phyloP scores from a whole-genome alignment of 2,113 vertebrate genomes.

The Oreochromis spilurus region DNA sequence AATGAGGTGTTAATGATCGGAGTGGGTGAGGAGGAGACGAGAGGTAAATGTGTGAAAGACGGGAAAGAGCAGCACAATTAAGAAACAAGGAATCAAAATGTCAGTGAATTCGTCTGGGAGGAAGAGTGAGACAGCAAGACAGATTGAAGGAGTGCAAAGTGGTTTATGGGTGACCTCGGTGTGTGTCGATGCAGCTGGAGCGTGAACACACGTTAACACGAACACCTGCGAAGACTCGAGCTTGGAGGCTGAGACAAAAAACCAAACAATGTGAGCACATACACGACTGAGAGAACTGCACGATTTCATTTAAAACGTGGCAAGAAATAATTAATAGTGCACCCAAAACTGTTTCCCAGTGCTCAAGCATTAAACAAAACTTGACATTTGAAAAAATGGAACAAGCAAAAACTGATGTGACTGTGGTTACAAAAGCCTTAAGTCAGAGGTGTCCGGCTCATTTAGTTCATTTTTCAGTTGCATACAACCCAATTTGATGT shows the following conservation, averaged over 20 bases:
- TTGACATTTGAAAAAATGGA: background rate
- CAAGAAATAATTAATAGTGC: background rate
- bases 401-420: background rate
- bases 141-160: constrained; percentile 14
- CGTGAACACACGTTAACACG: background rate
- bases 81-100: constrained; percentile 40
- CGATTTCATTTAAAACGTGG: background rate
- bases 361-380: background rate
- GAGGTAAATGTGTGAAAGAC: background rate
- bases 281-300: background rate
- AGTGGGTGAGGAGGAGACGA: background rate
- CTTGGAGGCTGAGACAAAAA: background rate
- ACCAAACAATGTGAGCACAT: background rate
- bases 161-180: constrained; percentile 10
- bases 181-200: background rate
- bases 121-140: background rate
- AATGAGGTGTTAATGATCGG: constrained; percentile 38
- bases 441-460: background rate
- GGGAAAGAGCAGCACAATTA: constrained; percentile 33
- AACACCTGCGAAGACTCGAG: background rate
- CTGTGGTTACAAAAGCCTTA: background rate
- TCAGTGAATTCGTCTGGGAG: constrained; percentile 14
- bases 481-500: background rate
- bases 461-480: background rate
- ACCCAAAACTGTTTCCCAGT: background rate